Conservation (phyloP, 2,888 invertebrate genomes). For the Plemyria rubiginata region DNA sequence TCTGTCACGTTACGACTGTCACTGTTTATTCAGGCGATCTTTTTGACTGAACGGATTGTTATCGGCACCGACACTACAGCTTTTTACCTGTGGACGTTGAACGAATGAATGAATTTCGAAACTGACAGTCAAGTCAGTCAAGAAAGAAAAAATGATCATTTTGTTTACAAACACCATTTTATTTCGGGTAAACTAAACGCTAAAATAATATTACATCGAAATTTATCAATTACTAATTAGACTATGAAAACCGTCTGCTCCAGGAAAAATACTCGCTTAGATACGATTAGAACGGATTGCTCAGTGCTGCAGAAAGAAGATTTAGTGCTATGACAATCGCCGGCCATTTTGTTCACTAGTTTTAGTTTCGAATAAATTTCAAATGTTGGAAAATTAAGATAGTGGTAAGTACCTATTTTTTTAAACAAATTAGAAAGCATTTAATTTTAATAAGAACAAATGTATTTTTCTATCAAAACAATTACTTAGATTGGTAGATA, state of each 20-base stretch:
- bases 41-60: no score
- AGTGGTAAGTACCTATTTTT: conserved; percentile 5
- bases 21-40: no score
- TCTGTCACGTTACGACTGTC: no score
- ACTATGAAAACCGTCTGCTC: background rate
- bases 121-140: background rate
- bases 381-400: background rate
- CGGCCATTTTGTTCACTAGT: conserved; percentile 31
- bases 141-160: background rate
- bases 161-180: background rate
- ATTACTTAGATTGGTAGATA: no score
- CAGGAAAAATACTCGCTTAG: background rate
- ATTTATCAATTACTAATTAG: background rate
- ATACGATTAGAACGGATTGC: conserved; percentile 20
- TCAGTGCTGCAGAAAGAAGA: conserved; percentile 1
- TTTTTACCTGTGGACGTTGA: no score
- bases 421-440: background rate
- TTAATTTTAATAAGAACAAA: no score
- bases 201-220: conserved; percentile 1
- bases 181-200: background rate
- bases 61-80: no score
- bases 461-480: no score
- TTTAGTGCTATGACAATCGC: conserved; percentile 17
- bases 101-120: no score
- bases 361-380: conserved; percentile 10